These are phyloP conservation scores for Heliconius eleuchia DNA, from an alignment of 1,140 invertebrate species.

Conservation along the genomic window DNA sequence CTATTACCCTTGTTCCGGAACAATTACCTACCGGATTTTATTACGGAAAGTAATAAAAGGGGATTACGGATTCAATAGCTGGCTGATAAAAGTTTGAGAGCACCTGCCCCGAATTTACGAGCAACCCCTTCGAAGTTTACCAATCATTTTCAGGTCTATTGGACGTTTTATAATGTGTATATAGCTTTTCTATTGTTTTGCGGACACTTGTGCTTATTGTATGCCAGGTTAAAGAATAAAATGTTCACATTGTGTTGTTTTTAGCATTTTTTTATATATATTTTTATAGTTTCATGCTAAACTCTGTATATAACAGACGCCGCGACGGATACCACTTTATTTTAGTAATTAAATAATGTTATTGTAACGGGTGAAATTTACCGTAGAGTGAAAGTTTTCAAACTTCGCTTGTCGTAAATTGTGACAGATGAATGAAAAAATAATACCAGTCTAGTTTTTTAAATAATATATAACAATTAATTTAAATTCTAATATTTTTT, in stretches of 20 bases:
- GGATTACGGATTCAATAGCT: conserved; percentile 75
- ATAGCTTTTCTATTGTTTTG: background rate
- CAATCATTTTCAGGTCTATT: conserved; percentile 30
- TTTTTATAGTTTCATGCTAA: no score
- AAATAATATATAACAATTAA: no score
- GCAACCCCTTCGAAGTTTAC: conserved; percentile 60
- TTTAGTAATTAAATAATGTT: no score
- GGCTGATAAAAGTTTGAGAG: conserved; percentile 64
- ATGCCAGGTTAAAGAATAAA: background rate
- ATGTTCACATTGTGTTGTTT: background rate
- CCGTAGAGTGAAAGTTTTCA: no score
- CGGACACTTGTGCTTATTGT: background rate
- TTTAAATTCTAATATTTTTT: no score
- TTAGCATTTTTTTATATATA: no score
- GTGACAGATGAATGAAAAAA: no score
- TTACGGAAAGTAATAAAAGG: conserved; percentile 70
- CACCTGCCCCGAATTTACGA: conserved; percentile 71
- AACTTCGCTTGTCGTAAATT: no score
- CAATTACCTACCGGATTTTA: conserved; percentile 62
- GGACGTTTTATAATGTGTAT: conserved; percentile 3
- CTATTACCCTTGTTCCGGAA: conserved; percentile 56
- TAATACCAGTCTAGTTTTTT: no score
- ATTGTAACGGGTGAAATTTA: no score
- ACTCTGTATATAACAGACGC: no score
- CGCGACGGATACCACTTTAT: no score